phyloP scores from a whole-genome alignment of 1,140 invertebrate genomes.

The Papilio dardanus region DNA sequence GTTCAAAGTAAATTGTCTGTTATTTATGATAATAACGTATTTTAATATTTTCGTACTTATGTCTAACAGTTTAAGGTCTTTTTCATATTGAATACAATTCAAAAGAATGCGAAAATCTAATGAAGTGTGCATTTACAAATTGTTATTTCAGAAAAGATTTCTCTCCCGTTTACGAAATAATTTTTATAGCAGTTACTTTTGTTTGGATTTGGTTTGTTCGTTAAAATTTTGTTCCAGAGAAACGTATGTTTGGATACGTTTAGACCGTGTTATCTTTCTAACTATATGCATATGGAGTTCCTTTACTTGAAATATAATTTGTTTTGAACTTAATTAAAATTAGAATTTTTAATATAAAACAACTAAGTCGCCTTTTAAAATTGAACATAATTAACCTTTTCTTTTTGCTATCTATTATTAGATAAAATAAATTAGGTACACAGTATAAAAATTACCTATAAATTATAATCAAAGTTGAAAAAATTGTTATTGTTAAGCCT shows the following conservation, averaged over 20 bases:
- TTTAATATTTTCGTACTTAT: neutral
- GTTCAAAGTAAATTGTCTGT: neutral
- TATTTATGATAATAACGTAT: neutral
- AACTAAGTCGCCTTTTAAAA: no score
- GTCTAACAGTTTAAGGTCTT: neutral
- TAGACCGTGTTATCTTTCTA: neutral
- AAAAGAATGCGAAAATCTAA: neutral
- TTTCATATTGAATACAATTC: neutral
- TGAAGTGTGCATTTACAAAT: slow-evolving; percentile 1
- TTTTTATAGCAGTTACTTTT: neutral
- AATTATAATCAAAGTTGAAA: neutral
- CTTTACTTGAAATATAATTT: no score
- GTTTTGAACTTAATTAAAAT: no score
- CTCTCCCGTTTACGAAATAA: neutral
- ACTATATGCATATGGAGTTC: neutral
- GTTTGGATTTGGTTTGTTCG: slow-evolving; percentile 19
- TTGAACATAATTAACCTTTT: no score
- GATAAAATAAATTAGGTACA: no score
- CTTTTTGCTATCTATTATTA: no score
- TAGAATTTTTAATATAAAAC: no score
- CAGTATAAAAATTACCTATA: no score
- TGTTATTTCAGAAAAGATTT: slow-evolving; percentile 8
- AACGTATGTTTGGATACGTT: neutral
- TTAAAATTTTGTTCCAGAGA: slow-evolving; percentile 11
- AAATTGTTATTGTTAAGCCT: no score